Conservation (phyloP, 2,797 vertebrate genomes). For the Rhinichthys osculus region DNA sequence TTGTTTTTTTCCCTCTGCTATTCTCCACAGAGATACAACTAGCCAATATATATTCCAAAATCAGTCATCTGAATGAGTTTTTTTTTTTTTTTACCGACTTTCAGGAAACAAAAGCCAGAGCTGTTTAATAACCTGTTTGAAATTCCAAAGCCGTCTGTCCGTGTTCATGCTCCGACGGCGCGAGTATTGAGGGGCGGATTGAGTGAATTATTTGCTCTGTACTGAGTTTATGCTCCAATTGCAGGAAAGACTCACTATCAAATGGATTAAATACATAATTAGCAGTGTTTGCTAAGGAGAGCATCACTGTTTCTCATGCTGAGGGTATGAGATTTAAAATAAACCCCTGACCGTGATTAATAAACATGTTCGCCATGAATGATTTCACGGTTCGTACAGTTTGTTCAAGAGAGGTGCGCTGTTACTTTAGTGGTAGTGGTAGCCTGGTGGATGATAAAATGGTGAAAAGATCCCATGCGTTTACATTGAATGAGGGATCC, state of each 20-base stretch:
- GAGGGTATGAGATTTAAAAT: slow-evolving; percentile 10
- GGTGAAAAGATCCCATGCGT: neutral
- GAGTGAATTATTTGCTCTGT: slow-evolving; percentile 32
- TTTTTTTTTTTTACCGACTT: slow-evolving; percentile 18
- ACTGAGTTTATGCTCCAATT: slow-evolving; percentile 38
- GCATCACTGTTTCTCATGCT: neutral
- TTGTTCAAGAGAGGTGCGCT: neutral
- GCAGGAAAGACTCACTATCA: slow-evolving; percentile 24
- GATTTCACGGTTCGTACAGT: neutral
- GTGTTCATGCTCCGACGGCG: slow-evolving; percentile 28
- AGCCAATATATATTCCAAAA: slow-evolving; percentile 69
- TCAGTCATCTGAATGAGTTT: slow-evolving; percentile 68
- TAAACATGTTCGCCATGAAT: neutral
- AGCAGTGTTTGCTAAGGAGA: slow-evolving; percentile 12
- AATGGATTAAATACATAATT: slow-evolving; percentile 44
- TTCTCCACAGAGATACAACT: slow-evolving; percentile 68
- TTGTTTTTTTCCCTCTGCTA: slow-evolving; percentile 70
- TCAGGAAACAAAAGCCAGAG: slow-evolving; percentile 38
- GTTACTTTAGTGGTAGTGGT: neutral
- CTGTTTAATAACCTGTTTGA: slow-evolving; percentile 65
- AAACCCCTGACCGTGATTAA: neutral
- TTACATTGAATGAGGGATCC: neutral
- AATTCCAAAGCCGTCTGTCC: slow-evolving; percentile 56
- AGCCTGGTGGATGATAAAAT: slow-evolving; percentile 2
- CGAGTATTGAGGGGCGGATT: slow-evolving; percentile 31